Evolutionary conservation across 2,113 vertebrate genomes (phyloP).

Genomic region (Rhea americana): DNA sequence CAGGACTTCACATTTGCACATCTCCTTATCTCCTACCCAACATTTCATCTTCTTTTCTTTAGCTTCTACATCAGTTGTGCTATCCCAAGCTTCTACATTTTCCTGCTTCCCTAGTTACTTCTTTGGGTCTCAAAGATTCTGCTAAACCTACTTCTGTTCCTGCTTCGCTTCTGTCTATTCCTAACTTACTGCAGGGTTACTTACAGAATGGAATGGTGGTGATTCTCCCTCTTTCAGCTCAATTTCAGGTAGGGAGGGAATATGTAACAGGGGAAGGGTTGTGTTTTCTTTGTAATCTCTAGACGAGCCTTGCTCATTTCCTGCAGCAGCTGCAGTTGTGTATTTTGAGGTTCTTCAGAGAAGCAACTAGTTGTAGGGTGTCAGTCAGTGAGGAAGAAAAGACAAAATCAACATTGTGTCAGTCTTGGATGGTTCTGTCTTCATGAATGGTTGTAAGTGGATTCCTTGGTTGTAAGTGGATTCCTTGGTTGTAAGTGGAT

Average conservation of each 20-base stretch:
- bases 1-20: neutral
- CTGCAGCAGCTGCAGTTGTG: neutral
- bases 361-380: neutral
- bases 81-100: fast-evolving
- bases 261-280: neutral
- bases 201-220: neutral
- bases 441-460: neutral
- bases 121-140: neutral
- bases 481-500: too few species aligned
- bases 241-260: neutral
- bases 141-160: neutral
- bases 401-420: fast-evolving
- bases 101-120: neutral
- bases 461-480: neutral
- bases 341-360: neutral
- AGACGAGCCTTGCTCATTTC: neutral
- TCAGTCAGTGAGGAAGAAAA: neutral
- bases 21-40: neutral
- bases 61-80: neutral
- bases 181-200: neutral
- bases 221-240: neutral
- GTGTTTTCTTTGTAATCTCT: neutral
- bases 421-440: neutral
- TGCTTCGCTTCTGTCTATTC: fast-evolving
- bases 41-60: neutral